Percentiles rank a stretch among this genome's conserved stretches.
Evolutionary conservation across 1,140 invertebrate genomes (phyloP).

Genomic region (Drosophila orosa): DNA sequence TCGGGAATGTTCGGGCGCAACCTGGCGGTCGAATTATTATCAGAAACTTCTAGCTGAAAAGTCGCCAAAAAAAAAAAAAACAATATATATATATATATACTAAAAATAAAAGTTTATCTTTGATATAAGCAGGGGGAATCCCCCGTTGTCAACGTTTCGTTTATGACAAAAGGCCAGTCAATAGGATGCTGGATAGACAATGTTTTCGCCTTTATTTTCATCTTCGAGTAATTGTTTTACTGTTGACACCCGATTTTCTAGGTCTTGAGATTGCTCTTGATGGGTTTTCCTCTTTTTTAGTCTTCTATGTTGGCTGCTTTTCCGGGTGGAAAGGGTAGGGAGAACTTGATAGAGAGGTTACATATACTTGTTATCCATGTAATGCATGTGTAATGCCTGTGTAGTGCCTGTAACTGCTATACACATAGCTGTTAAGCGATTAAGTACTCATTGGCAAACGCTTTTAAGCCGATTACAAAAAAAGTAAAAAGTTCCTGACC

Average conservation of each 20-base stretch:
- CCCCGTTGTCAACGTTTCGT: not conserved
- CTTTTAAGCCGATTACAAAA: slow-evolving; percentile 10
- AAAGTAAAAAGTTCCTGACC: not conserved
- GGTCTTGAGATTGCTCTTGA: not conserved
- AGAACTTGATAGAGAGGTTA: not conserved
- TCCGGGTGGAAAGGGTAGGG: not conserved
- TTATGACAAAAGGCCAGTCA: not conserved
- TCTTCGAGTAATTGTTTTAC: slow-evolving; percentile 7
- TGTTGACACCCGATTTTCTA: not conserved
- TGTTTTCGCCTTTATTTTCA: not conserved
- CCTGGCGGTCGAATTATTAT: slow-evolving; percentile 69
- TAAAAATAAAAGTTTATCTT: slow-evolving; percentile 6
- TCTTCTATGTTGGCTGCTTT: not conserved
- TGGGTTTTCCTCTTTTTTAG: not conserved
- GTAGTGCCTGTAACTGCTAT: not conserved
- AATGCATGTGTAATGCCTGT: not conserved
- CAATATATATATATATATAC: not conserved
- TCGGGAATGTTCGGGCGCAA: slow-evolving; percentile 27
- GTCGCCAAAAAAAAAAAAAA: slow-evolving; percentile 31
- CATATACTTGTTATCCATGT: not conserved
- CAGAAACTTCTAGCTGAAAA: slow-evolving; percentile 63
- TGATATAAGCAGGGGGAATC: not conserved
- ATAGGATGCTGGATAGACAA: not conserved
- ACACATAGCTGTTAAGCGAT: slow-evolving; percentile 4
- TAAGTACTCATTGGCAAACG: not conserved